Conservation (phyloP, 2,797 vertebrate species). For the Trematomus bernacchii region DNA sequence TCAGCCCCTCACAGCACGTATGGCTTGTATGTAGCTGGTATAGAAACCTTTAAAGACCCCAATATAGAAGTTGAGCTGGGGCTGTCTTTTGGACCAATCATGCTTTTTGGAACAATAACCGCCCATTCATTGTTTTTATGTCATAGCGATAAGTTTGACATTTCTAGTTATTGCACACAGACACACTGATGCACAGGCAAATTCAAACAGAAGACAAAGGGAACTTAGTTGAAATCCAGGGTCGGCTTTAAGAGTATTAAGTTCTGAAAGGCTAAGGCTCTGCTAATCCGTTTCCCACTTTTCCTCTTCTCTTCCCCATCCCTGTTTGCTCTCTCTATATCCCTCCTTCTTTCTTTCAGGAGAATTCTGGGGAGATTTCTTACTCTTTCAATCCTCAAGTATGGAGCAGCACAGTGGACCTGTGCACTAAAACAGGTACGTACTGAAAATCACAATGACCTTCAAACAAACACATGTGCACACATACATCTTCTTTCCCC, state of each 20-base stretch:
- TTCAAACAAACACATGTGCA: constrained; percentile 35
- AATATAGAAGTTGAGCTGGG: constrained; percentile 39
- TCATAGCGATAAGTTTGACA: neutral
- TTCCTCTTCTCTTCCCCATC: constrained; percentile 30
- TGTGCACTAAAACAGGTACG: constrained; percentile 77
- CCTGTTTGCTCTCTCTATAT: constrained; percentile 15
- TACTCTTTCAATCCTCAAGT: constrained; percentile 80
- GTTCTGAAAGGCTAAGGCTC: constrained; percentile 63
- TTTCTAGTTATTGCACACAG: neutral
- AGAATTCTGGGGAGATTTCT: constrained; percentile 84
- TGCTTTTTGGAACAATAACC: constrained; percentile 43
- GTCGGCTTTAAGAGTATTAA: constrained; percentile 57
- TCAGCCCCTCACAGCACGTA: constrained; percentile 38
- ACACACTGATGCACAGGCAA: neutral
- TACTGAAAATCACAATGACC: constrained; percentile 27
- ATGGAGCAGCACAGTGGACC: constrained; percentile 74
- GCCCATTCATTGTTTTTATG: constrained; percentile 4
- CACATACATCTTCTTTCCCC: neutral
- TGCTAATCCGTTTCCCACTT: constrained; percentile 64
- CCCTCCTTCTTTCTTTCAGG: constrained; percentile 69
- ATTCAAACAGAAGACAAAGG: constrained; percentile 20
- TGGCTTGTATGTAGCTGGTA: constrained; percentile 45
- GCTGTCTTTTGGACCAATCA: constrained; percentile 58
- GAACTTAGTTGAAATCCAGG: constrained; percentile 51
- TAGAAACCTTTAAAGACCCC: constrained; percentile 67